Percentiles rank a stretch among this genome's conserved stretches.
phyloP scores from a whole-genome alignment of 2,113 vertebrate species.

The Rhea pennata region DNA sequence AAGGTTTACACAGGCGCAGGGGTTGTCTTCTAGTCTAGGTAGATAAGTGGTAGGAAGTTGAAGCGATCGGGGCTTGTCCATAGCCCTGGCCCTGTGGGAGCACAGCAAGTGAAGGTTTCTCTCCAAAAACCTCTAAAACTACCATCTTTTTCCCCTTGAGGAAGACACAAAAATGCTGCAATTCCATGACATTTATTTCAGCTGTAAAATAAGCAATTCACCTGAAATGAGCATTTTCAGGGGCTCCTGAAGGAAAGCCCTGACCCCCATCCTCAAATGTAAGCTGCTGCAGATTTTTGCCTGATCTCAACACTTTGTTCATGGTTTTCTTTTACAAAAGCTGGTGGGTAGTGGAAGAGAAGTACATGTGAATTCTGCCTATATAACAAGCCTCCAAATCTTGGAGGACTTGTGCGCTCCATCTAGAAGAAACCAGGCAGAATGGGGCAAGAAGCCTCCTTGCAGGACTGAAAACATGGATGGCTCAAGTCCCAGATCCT shows the following conservation, averaged over 20 bases:
- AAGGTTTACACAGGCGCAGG: not conserved
- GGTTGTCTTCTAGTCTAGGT: not conserved
- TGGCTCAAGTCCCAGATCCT: not conserved
- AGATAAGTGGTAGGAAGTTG: accelerated
- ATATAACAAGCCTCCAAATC: not conserved
- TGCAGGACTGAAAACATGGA: not conserved
- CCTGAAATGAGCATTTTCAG: not conserved
- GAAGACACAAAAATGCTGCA: not conserved
- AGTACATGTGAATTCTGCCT: not conserved
- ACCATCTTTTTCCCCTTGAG: not conserved
- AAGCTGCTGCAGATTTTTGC: not conserved
- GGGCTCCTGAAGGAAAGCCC: not conserved
- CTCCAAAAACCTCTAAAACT: not conserved
- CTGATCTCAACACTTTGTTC: not conserved
- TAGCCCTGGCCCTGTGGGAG: not conserved
- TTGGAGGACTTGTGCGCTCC: not conserved
- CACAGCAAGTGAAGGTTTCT: not conserved
- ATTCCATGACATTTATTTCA: not conserved
- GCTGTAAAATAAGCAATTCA: not conserved
- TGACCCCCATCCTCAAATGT: not conserved
- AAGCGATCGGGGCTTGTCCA: not conserved
- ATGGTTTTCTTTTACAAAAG: not conserved
- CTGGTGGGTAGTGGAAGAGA: not conserved
- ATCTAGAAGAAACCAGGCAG: not conserved
- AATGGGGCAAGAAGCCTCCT: not conserved